Conservation (phyloP, 2,888 invertebrate genomes). For the Sisyra nigra region DNA sequence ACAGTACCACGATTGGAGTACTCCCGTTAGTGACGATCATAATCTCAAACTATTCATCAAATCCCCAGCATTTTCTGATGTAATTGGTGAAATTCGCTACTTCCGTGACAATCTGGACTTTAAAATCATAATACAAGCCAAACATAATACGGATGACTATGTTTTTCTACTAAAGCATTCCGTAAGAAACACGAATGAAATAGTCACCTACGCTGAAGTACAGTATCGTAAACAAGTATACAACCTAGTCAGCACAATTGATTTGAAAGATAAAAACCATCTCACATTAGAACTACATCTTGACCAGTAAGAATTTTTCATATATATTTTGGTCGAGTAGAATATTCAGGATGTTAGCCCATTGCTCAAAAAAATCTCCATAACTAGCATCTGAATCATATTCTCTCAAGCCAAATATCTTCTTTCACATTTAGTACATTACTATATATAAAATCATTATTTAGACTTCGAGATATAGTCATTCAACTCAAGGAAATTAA, state of each 20-base stretch:
- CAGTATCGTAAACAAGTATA: constrained; percentile 52
- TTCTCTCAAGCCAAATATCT: too few relatives aligned
- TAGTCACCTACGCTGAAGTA: constrained; percentile 47
- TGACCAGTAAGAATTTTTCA: constrained; percentile 47
- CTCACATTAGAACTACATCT: constrained; percentile 56
- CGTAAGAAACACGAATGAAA: constrained; percentile 37
- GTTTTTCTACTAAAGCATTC: constrained; percentile 47
- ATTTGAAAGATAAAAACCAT: constrained; percentile 47
- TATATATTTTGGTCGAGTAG: too few relatives aligned
- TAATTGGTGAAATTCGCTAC: constrained; percentile 45
- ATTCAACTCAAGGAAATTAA: constrained; percentile 45
- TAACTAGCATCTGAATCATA: too few relatives aligned
- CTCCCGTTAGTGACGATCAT: constrained; percentile 42
- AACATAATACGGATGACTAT: constrained; percentile 49
- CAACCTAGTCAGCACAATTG: constrained; percentile 44
- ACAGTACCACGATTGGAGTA: constrained; percentile 58
- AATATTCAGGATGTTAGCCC: neutral
- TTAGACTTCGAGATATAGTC: constrained; percentile 57
- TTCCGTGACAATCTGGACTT: constrained; percentile 52
- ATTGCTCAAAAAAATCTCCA: too few relatives aligned
- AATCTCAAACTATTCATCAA: constrained; percentile 51
- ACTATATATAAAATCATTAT: too few relatives aligned
- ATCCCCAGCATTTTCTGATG: constrained; percentile 56
- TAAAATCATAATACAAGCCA: constrained; percentile 49
- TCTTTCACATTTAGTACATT: too few relatives aligned